Evolutionary conservation across 2,113 vertebrate species (phyloP), one percentile per base, ranked within the genome.

Genomic region (Shinisaurus crocodilurus): DNA sequence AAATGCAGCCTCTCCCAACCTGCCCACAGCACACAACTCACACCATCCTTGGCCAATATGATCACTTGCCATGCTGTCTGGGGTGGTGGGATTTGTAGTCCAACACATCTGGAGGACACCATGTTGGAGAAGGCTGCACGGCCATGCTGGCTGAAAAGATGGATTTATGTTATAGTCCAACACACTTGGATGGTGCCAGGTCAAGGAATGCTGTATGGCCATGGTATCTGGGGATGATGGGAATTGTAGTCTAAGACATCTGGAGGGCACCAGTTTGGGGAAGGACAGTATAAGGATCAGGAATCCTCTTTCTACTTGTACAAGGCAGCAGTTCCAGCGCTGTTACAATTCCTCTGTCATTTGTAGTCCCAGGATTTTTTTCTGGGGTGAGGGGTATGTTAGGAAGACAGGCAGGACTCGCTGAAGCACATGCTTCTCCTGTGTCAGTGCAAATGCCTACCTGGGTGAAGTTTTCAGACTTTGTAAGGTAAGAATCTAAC

Each of bases 251-350:
- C 60, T 12, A 63, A 63, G 5, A 63, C 60, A 63, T 63, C 3
- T 63, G 60, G 69, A 88, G 50, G 88, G 86, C 43, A 90, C 90
- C 82, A 23, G 18, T 23, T 63, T 63, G 20, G 60, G 60, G 20
- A 63, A 63, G 60, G 60, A 76, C 20, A 16, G 48, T 88, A 75
- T 5, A 3, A 9, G 27, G 40, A 85, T 63, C 32, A 69, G 60
- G 43, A 85, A 45, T 69, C 63, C 2, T 84, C 69, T 90, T 67
- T 75, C 6, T 86, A 74, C 2, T 0, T 91, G 29, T 29, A n/a
- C 82, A 67, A 84, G 57, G n/a, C n/a, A 63, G n/a, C 4, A 63
- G 82, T 65, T 85, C 63, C 60, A 84, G 45, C 6, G 18, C 57
- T 23, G 34, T 9, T 81, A 32, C 6, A 23, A 83, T 83, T 67